phyloP scores from a whole-genome alignment of 2,113 vertebrate genomes.

The Eulacestoma nigropectus region DNA sequence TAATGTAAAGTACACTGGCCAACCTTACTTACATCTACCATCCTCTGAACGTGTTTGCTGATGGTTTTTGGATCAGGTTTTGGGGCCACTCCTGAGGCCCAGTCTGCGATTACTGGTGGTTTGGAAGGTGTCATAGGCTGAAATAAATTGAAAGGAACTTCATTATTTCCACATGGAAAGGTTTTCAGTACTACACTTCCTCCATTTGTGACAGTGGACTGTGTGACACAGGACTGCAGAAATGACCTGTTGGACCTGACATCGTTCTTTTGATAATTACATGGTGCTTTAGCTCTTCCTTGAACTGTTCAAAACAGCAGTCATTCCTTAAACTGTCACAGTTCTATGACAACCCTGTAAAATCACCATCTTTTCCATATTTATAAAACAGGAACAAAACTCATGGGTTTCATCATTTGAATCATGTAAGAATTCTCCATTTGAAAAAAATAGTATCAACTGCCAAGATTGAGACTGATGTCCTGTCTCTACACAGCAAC shows the following conservation, averaged over 20 bases:
- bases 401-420: background rate
- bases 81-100: constrained; percentile 89
- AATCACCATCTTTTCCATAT: background rate
- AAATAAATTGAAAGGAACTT: constrained; percentile 6
- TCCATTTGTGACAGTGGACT: background rate
- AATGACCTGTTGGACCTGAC: background rate
- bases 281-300: background rate
- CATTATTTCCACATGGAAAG: background rate
- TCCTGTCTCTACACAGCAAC: background rate
- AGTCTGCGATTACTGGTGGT: constrained; percentile 89
- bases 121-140: constrained; percentile 90
- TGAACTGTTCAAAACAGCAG: background rate
- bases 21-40: constrained; percentile 89
- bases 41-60: constrained; percentile 94
- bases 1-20: background rate
- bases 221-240: background rate
- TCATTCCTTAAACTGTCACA: background rate
- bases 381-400: background rate
- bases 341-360: background rate
- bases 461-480: background rate
- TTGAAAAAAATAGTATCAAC: background rate
- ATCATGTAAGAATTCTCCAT: background rate
- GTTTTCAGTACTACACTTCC: background rate
- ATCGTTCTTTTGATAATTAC: background rate
- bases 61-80: constrained; percentile 94